A percentile compares a stretch with the other conserved stretches of the same genome.
Evolutionary conservation across 2,797 vertebrate species (phyloP).

Genomic region (Sebastes hopkinsi): DNA sequence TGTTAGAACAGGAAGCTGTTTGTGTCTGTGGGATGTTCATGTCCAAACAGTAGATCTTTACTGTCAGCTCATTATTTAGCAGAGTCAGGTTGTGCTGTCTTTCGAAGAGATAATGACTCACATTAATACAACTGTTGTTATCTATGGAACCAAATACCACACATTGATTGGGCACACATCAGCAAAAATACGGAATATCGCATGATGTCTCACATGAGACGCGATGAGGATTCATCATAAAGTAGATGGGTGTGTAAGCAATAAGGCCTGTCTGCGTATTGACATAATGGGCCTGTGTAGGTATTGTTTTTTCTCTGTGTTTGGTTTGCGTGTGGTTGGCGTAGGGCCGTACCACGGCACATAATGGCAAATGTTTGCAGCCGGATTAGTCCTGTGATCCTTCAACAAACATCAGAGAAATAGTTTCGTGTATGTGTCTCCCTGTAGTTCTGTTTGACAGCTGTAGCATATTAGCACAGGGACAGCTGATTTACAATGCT

Average conservation of each 20-base stretch:
- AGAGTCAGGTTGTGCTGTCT: constrained; percentile 11
- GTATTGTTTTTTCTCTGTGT: background rate
- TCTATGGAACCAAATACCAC: constrained; percentile 15
- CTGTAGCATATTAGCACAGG: constrained; percentile 45
- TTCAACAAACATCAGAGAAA: constrained; percentile 55
- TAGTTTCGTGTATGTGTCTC: constrained; percentile 18
- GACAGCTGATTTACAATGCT: constrained; percentile 57
- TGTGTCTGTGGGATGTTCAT: background rate
- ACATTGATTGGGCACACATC: constrained; percentile 4
- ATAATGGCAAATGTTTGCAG: constrained; percentile 50
- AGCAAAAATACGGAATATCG: constrained; percentile 14
- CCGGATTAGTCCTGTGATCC: constrained; percentile 45
- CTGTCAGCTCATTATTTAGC: constrained; percentile 21
- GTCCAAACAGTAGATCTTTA: constrained; percentile 4
- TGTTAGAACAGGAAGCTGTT: background rate
- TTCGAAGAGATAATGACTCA: constrained; percentile 36
- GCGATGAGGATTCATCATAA: background rate
- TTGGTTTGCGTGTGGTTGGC: constrained; percentile 23
- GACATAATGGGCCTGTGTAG: background rate
- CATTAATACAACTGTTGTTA: background rate
- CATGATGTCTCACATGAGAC: constrained; percentile 20
- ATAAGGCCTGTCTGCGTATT: background rate
- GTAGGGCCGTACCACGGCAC: background rate
- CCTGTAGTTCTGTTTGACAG: constrained; percentile 48
- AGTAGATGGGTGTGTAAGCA: background rate